A percentile compares a stretch with the other conserved stretches of the same genome.
phyloP scores from a whole-genome alignment of 1,140 invertebrate genomes.

The Tribolium madens region DNA sequence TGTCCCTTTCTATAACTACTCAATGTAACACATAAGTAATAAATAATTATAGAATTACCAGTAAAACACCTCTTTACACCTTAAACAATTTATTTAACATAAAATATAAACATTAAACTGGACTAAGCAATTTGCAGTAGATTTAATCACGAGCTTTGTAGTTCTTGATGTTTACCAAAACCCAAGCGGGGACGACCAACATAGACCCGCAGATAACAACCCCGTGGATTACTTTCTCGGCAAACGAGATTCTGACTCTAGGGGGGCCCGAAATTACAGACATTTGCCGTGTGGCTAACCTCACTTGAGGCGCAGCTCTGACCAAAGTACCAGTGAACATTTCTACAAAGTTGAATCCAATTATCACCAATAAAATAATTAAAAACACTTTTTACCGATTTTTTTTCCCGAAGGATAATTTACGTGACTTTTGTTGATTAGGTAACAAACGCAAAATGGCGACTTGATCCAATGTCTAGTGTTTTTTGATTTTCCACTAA shows the following conservation, averaged over 20 bases:
- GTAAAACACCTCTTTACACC: neutral
- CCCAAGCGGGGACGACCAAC: slow-evolving; percentile 51
- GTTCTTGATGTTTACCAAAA: slow-evolving; percentile 52
- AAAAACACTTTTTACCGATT: neutral
- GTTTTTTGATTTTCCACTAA: neutral
- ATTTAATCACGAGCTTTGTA: slow-evolving; percentile 49
- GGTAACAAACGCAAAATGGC: slow-evolving; percentile 30
- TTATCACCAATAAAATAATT: neutral
- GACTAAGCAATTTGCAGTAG: neutral
- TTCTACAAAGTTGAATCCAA: neutral
- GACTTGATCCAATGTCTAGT: neutral
- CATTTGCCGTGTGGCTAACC: slow-evolving; percentile 43
- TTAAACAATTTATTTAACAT: slow-evolving; percentile 32
- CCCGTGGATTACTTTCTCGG: slow-evolving; percentile 54
- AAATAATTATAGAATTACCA: neutral
- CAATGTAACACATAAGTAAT: neutral
- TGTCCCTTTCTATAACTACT: slow-evolving; percentile 11
- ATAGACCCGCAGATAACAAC: slow-evolving; percentile 44
- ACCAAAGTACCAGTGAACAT: slow-evolving; percentile 41
- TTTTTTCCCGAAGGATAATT: neutral
- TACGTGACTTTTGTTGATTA: slow-evolving; percentile 1
- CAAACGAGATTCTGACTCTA: slow-evolving; percentile 50
- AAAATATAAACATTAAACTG: neutral
- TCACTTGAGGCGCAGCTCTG: slow-evolving; percentile 33
- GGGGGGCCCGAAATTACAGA: slow-evolving; percentile 49